Conservation (phyloP, 2,888 invertebrate genomes). For the Heliothis peltigera region DNA sequence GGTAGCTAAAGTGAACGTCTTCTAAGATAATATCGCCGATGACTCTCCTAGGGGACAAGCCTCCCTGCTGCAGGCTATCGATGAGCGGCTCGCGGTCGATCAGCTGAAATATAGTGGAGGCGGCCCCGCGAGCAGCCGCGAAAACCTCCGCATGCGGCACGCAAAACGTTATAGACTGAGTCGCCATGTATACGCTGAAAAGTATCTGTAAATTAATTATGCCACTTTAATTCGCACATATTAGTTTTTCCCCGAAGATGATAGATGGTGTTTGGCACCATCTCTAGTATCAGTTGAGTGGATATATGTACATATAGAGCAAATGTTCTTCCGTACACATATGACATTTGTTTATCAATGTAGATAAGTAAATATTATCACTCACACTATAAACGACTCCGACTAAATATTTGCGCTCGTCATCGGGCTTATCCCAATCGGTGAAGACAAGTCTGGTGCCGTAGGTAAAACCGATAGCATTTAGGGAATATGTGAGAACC, state of each 20-base stretch:
- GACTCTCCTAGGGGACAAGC: constrained; percentile 90
- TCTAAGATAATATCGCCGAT: constrained; percentile 92
- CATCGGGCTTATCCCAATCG: constrained; percentile 89
- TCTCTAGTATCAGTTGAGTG: background rate
- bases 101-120: constrained; percentile 92
- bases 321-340: background rate
- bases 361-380: constrained; percentile 47
- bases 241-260: too few species aligned
- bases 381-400: constrained; percentile 92
- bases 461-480: constrained; percentile 94
- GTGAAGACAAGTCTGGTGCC: constrained; percentile 92
- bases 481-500: constrained; percentile 93
- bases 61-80: constrained; percentile 91
- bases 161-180: constrained; percentile 93
- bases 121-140: constrained; percentile 93
- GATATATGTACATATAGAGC: background rate
- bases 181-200: constrained; percentile 94
- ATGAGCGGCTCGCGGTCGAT: constrained; percentile 93
- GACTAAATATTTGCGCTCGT: constrained; percentile 91
- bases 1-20: constrained; percentile 94
- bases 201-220: constrained; percentile 87
- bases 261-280: too few species aligned
- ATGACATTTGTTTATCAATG: background rate
- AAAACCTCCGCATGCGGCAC: constrained; percentile 94
- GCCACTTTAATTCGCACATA: too few species aligned